Conservation (phyloP, 2,888 invertebrate species). For the Mongoloraphidia duomilia region DNA sequence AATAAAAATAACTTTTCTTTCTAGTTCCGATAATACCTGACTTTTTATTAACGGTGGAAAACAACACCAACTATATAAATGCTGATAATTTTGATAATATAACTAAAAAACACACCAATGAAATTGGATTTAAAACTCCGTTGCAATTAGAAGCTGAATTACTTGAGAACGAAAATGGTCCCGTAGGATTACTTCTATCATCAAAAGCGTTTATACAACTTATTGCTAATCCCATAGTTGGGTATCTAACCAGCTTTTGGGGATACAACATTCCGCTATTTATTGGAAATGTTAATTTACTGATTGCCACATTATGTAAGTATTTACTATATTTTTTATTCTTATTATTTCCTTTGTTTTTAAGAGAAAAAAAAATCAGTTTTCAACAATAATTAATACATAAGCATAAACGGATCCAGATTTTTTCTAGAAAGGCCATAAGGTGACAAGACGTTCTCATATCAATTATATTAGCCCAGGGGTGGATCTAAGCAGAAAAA, state of each 20-base stretch:
- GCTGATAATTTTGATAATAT: background rate
- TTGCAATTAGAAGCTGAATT: conserved; percentile 27
- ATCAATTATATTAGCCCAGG: too few relatives aligned
- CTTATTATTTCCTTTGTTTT: conserved; percentile 6
- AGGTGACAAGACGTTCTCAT: too few relatives aligned
- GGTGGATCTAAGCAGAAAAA: too few relatives aligned
- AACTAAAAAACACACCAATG: background rate
- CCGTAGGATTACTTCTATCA: conserved; percentile 52
- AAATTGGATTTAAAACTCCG: conserved; percentile 14
- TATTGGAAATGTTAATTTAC: conserved; percentile 49
- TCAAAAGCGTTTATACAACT: conserved; percentile 72
- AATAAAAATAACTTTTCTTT: conserved; percentile 16
- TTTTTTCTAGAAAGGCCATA: background rate
- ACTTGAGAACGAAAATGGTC: conserved; percentile 46
- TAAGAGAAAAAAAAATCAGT: background rate
- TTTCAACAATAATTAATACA: background rate
- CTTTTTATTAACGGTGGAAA: conserved; percentile 45
- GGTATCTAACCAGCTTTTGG: conserved; percentile 45
- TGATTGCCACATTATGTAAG: conserved; percentile 54
- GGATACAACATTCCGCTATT: conserved; percentile 56
- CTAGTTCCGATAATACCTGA: conserved; percentile 71
- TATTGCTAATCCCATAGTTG: conserved; percentile 59
- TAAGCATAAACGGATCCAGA: background rate
- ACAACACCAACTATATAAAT: conserved; percentile 21
- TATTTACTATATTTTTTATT: conserved; percentile 15